Evolutionary conservation across 1,140 invertebrate genomes (phyloP).

Genomic region (Dreissena rostriformis): DNA sequence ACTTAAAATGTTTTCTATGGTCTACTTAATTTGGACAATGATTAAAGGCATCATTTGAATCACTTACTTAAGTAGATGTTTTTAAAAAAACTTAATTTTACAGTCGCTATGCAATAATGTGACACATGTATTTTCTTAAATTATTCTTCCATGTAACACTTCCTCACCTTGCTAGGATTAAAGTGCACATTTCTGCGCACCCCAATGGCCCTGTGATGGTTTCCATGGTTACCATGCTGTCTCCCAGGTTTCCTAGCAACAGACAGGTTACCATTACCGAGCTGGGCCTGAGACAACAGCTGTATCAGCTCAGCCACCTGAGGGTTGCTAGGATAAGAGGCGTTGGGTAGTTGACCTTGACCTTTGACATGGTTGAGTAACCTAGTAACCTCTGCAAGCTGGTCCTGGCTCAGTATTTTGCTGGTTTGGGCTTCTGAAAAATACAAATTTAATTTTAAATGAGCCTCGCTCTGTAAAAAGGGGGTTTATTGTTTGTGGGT

Average conservation of each 20-base stretch:
- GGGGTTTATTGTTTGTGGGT: too few species aligned
- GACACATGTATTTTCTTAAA: too few species aligned
- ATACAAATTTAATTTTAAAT: too few species aligned
- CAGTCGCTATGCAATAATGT: too few species aligned
- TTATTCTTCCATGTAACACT: too few species aligned
- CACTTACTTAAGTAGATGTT: too few species aligned
- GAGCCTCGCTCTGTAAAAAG: too few species aligned
- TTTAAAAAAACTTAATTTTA: too few species aligned
- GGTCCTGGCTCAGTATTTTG: slow-evolving; percentile 62
- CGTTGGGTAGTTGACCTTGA: slow-evolving; percentile 49
- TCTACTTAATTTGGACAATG: too few species aligned
- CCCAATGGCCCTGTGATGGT: neutral
- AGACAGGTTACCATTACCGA: slow-evolving; percentile 24
- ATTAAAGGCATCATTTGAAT: too few species aligned
- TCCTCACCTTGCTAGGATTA: slow-evolving; percentile 36
- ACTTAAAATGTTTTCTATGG: too few species aligned
- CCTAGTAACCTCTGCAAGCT: slow-evolving; percentile 69
- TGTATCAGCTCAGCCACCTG: neutral
- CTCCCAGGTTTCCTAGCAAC: neutral
- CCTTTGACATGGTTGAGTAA: slow-evolving; percentile 66
- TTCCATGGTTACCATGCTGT: slow-evolving; percentile 11
- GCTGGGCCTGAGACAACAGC: slow-evolving; percentile 20
- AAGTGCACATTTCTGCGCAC: slow-evolving; percentile 40
- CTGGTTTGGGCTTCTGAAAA: slow-evolving; percentile 1
- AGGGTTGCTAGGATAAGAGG: slow-evolving; percentile 1